Base-by-base conservation (phyloP, 2,888 invertebrate species). In the Dryadula phaetusa region DNA sequence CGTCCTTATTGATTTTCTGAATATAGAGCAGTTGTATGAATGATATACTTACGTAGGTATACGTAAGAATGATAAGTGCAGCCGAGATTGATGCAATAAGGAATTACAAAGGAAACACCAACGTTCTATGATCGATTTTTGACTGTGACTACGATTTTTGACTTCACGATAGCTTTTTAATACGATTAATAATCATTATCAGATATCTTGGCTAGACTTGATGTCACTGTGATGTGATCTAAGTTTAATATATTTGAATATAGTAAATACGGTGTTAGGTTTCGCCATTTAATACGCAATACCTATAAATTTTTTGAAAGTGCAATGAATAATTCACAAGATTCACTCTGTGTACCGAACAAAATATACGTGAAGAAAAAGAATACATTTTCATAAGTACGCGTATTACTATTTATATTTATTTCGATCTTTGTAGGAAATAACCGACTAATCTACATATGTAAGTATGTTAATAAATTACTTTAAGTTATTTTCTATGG, bases 1-100 rank as follows among this genome's bases (percentile, higher is more conserved):
- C 49, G 56, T 47, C 28, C 62, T 49, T 56, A 67, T 63, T 58
- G 67, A 63, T 53, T 56, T 56, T 42, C 42, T 52, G 67, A 44
- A 63, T 67, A 67, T 67, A 63, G 58, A 67, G 14, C 63, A 32
- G 7, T 44, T 60, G 44, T 28, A 12, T 42, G 18, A 28, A 28
- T 60, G 16, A 25, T 58, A 42, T 3, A 18, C 18, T 16, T n/a
- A 2, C n/a, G 37, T 22, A 40, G 20, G 25, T 60, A 28, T 44
- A 54, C 14, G 20, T 37, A 22, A 14, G 6, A 42, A 25, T 3
- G 22, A 42, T 12, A 58, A 28, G 7, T 56, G 20, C 54, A 37
- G 14, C 12, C 28, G 18, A 6, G 60, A 32, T 28, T 60, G 60
- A 60, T 44, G 60, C 28, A 60, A 60, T 25, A 5, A 32, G 44